Evolutionary conservation across 2,888 invertebrate species (phyloP), one percentile per base, ranked within the genome.

Genomic region (Macrophya alboannulata): DNA sequence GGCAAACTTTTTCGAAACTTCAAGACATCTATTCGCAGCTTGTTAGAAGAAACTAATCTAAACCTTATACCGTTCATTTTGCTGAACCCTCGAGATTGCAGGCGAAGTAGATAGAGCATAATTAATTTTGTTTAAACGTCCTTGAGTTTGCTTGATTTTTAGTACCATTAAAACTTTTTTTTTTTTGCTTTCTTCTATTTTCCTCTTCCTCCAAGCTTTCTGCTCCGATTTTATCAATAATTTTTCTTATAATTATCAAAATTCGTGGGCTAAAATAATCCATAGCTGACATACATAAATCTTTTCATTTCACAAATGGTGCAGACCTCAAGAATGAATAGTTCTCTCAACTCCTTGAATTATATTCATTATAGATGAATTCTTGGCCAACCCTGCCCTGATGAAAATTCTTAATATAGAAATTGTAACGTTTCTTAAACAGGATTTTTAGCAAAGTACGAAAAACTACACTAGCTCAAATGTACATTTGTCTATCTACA

Each of bases 1-100:
- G 40, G 40, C n/a, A 43, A 59, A 79, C 59, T 62, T 79, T 79
- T 79, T 48, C 51, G 10, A 55, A 51, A 51, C 76, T 77, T 55
- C 6, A 37, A 37, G 12, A 79, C 59, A 59, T 59, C 59, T 40
- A 79, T 43, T 59, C 21, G 59, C 40, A 55, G 40, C 37, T 62
- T 59, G 59, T 79, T 62, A 40, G 59, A 79, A n/a, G n/a, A 79
- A 62, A 31, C 17, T 79, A 40, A 17, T 55, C 37, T n/a, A 17
- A 77, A n/a, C 9, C 59, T 37, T 37, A 59, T 59, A 51, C 48
- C 71, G 25, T 62, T 37, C 3, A 37, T 71, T 68, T 68, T 68
- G 15, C 17, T 31, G 17, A 68, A 68, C 68, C 68, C 68, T 68
- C 12, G 37, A n/a, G 17, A 71, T n/a, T 40, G n/a, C 45, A 43